phyloP scores from a whole-genome alignment of 2,888 invertebrate genomes.

The Agrotis clavis region DNA sequence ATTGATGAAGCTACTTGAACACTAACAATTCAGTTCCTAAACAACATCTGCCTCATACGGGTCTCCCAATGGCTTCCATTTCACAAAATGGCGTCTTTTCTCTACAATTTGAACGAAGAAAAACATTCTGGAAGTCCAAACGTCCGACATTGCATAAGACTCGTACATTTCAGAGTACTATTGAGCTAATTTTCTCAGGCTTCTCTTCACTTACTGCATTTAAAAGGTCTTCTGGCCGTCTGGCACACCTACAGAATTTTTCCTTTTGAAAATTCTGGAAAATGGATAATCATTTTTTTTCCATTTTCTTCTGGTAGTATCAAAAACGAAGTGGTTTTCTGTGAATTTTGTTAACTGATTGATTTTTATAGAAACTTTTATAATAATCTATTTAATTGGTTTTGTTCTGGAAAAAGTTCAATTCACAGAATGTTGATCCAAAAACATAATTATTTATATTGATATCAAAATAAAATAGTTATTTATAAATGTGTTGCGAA shows the following conservation, averaged over 20 bases:
- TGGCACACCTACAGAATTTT: conserved; percentile 28
- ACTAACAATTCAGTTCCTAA: conserved; percentile 12
- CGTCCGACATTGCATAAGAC: conserved; percentile 49
- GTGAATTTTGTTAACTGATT: not conserved
- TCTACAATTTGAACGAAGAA: conserved; percentile 44
- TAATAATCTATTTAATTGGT: too few species aligned
- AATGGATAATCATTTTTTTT: conserved; percentile 14
- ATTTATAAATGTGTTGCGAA: not conserved
- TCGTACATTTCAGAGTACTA: conserved; percentile 52
- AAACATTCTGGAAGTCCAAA: conserved; percentile 41
- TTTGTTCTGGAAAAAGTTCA: too few species aligned
- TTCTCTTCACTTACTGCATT: conserved; percentile 55
- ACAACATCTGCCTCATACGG: conserved; percentile 13
- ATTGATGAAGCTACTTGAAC: not conserved
- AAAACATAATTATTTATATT: too few species aligned
- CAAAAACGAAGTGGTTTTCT: not conserved
- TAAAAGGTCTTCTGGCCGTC: conserved; percentile 38
- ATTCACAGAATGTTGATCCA: too few species aligned
- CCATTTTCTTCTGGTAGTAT: not conserved
- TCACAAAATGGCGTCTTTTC: conserved; percentile 43
- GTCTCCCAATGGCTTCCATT: conserved; percentile 7
- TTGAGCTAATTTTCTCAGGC: conserved; percentile 64
- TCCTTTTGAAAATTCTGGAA: conserved; percentile 39
- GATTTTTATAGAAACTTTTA: not conserved
- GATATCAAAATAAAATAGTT: not conserved